Evolutionary conservation across 2,797 vertebrate species (phyloP).

Genomic region (Dendrocincla tyrannina): DNA sequence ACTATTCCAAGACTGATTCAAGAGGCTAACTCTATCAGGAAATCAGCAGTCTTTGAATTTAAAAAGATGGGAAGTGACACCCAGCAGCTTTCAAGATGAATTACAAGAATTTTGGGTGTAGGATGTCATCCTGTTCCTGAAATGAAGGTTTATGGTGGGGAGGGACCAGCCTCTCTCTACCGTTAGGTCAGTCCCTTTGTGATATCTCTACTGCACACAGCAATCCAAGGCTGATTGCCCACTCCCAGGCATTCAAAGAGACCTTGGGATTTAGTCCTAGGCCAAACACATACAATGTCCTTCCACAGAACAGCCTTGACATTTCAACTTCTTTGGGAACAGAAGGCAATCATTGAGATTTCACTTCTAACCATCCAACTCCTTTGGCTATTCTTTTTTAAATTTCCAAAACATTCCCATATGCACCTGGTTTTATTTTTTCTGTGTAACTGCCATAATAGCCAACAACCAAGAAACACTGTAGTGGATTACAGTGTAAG

Average conservation of each 20-base stretch:
- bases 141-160: background rate
- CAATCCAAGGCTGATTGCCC: background rate
- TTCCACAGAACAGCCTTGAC: conserved; percentile 19
- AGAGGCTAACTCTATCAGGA: conserved; percentile 44
- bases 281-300: background rate
- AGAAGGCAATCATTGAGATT: background rate
- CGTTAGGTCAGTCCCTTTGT: background rate
- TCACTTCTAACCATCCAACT: background rate
- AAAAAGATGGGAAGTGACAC: conserved; percentile 58
- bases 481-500: background rate
- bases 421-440: background rate
- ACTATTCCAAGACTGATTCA: conserved; percentile 9
- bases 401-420: background rate
- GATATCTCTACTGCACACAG: background rate
- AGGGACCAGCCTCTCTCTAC: background rate
- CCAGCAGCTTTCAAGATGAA: conserved; percentile 22
- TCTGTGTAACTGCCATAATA: background rate
- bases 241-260: background rate
- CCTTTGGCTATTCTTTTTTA: background rate
- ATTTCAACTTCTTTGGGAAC: background rate
- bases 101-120: conserved; percentile 20
- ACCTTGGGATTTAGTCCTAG: background rate
- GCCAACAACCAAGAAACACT: background rate
- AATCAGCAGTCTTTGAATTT: conserved; percentile 32
- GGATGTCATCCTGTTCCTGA: conserved; percentile 41